phyloP scores from a whole-genome alignment of 2,797 vertebrate species.

The Petrocephalus sullivani region DNA sequence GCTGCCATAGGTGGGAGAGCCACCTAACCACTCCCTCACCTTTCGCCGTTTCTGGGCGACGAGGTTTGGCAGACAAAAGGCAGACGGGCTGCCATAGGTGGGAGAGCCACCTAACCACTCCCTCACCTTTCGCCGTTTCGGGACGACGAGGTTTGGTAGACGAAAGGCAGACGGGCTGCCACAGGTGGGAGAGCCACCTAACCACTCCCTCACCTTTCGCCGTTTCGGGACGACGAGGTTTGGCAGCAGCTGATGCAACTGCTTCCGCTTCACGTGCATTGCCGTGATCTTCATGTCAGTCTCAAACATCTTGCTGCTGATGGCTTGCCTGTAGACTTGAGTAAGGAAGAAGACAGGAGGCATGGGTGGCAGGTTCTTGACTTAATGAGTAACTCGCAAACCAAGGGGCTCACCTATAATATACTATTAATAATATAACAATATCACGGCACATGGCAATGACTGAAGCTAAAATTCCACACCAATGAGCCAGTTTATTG shows the following conservation, averaged over 20 bases:
- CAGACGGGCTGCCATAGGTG: not conserved
- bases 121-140: too few species aligned
- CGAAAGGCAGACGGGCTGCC: not conserved
- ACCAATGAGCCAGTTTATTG: not conserved
- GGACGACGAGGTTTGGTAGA: not conserved
- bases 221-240: conserved; percentile 72
- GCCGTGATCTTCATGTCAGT: conserved; percentile 82
- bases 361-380: not conserved
- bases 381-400: not conserved
- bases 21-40: too few species aligned
- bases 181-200: not conserved
- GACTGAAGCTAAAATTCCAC: not conserved
- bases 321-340: conserved; percentile 81
- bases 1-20: not conserved
- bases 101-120: not conserved
- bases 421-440: not conserved
- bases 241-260: conserved; percentile 76
- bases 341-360: not conserved
- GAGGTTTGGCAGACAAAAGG: not conserved
- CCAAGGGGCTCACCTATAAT: not conserved
- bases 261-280: conserved; percentile 75
- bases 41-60: too few species aligned
- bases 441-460: not conserved
- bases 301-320: conserved; percentile 82
- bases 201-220: conserved; percentile 64